phyloP scores from a whole-genome alignment of 2,113 vertebrate genomes.

The Rhizomys pruinosus region DNA sequence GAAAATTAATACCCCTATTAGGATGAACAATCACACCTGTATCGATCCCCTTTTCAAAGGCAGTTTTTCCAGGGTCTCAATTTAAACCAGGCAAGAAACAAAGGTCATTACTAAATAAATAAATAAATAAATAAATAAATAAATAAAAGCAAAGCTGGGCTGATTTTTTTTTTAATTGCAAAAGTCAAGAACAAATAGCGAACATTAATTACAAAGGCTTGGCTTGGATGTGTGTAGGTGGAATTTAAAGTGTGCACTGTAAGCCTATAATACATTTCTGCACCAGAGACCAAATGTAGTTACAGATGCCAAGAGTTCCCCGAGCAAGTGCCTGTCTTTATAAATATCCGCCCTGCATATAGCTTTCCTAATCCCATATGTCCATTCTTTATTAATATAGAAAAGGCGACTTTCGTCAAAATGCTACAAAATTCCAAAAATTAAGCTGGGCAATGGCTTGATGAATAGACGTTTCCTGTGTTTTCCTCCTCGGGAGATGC shows the following conservation, averaged over 20 bases:
- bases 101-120: neutral
- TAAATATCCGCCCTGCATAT: neutral
- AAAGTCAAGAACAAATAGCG: conserved; percentile 27
- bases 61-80: neutral
- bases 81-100: neutral
- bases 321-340: neutral
- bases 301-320: conserved; percentile 37
- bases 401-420: neutral
- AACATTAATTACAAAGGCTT: neutral
- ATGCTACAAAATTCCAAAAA: conserved; percentile 33
- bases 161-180: neutral
- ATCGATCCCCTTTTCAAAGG: neutral
- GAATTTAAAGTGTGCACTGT: neutral
- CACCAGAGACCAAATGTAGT: conserved; percentile 6
- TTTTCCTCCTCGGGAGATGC: neutral
- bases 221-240: neutral
- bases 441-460: neutral
- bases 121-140: neutral
- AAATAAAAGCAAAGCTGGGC: neutral
- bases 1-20: conserved; percentile 63
- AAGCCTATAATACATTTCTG: neutral
- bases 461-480: neutral
- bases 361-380: neutral
- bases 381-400: neutral
- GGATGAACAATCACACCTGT: conserved; percentile 37